Evolutionary conservation across 2,888 invertebrate species (phyloP), one percentile per base, ranked within the genome.

Genomic region (Congeria kusceri): DNA sequence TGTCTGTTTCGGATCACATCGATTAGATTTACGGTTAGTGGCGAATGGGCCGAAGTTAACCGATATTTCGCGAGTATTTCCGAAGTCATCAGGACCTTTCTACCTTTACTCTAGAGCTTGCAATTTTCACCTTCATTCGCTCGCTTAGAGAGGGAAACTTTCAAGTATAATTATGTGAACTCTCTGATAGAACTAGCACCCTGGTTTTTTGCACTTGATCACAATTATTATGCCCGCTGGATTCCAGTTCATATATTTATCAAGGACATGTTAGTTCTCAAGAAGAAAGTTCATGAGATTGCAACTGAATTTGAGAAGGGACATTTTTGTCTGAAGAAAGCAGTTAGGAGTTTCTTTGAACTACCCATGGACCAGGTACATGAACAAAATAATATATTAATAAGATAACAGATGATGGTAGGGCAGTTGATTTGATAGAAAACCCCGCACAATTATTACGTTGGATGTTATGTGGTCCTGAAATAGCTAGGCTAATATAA

Each of bases 191-290:
- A 1, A 20, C 1, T 63, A 9, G 20, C 3, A 20, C 63, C 47
- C 5, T 63, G 46, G 63, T 66, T 77, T 18, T 63, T 71, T 71
- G 71, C 63, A 13, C 47, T 76, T 1, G 70, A 76, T 29, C 75
- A 75, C 32, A 18, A 28, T 3, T 65, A 76, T 47, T 88, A 87
- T 73, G 79, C 84, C 15, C 47, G 84, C 13, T 85, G 87, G 81
- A 47, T 88, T 4, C 73, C 84, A 23, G 67, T 84, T 29, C 84
- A 86, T 58, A n/a, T n/a, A n/a, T n/a, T n/a, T n/a, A 56, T 85
- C 2, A 44, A 67, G 32, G 82, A 86, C 70, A 83, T 84, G n/a
- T n/a, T n/a, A 77, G 27, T 74, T 67, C 47, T 4, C 3, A 73
- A 46, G 20, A 39, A 13, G 39, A 39, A 39, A 13, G 13, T 13